These are phyloP conservation scores for Cantharis rufa DNA, from an alignment of 2,888 invertebrate genomes.

Conservation along the genomic window DNA sequence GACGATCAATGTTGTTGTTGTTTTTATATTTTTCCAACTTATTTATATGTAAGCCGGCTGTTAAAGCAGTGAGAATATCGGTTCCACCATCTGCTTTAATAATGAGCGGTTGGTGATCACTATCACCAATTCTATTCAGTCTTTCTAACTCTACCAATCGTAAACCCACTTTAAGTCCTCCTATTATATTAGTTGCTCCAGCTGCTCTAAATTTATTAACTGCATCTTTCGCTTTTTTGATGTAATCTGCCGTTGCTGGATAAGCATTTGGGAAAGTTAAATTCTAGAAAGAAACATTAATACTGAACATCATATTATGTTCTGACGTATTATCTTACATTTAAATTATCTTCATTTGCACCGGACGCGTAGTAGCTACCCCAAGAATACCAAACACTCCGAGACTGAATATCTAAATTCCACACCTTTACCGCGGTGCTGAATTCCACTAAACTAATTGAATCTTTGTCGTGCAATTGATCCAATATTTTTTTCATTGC, in stretches of 20 bases:
- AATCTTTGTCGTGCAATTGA: slow-evolving; percentile 65
- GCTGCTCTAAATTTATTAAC: slow-evolving; percentile 60
- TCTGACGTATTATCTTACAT: not conserved
- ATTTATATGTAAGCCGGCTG: slow-evolving; percentile 55
- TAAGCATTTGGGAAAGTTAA: slow-evolving; percentile 57
- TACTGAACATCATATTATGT: not conserved
- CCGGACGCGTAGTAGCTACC: slow-evolving; percentile 17
- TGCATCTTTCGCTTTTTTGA: slow-evolving; percentile 64
- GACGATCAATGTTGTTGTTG: slow-evolving; percentile 47
- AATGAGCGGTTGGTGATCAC: slow-evolving; percentile 63
- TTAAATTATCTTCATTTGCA: slow-evolving; percentile 33
- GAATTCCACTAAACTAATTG: slow-evolving; percentile 72
- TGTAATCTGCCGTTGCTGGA: slow-evolving; percentile 60
- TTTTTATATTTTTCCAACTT: slow-evolving; percentile 37
- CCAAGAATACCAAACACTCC: slow-evolving; percentile 47
- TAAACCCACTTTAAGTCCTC: slow-evolving; percentile 63
- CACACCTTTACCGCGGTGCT: slow-evolving; percentile 60
- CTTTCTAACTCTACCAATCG: slow-evolving; percentile 37
- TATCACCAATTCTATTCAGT: slow-evolving; percentile 33
- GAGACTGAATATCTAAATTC: slow-evolving; percentile 57
- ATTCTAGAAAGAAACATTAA: slow-evolving; percentile 29
- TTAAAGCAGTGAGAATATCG: slow-evolving; percentile 69
- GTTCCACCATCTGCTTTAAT: slow-evolving; percentile 66
- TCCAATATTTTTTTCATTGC: slow-evolving; percentile 70
- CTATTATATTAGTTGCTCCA: slow-evolving; percentile 71